Base-by-base conservation (phyloP, 2,888 invertebrate genomes). In the Amphimallon solstitiale region DNA sequence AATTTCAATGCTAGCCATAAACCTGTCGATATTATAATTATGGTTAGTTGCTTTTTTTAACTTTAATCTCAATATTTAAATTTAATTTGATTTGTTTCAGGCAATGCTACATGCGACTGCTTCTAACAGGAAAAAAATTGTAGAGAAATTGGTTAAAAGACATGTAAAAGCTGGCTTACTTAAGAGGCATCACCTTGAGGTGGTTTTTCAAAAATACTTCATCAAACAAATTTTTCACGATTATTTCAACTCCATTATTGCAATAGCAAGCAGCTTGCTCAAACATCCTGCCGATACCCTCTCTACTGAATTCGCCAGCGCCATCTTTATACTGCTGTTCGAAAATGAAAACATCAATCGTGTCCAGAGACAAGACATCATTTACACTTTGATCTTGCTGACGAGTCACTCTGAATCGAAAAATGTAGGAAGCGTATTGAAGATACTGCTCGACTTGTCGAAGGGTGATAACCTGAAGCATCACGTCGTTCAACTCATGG, bases 81-180 rank as follows among this genome's bases (percentile, higher is more conserved):
- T 14, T 52, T 9, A 45, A 0, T 17, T 45, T 15, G 15, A 29
- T 12, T 56, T 43, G 29, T 21, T 35, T 23, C 14, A 56, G 56
- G 43, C 23, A 1, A 84, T 91, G 72, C 80, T 91, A 15, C 86
- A 89, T 71, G 84, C 87, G n/a, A 85, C 85, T 56, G 84, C 21
- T 9, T 46, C 86, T 75, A 85, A 86, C 38, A 87, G 86, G 72
- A 87, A 88, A 73, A 85, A 85, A 68, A 84, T 84, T 71, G 84
- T 90, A 14, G 90, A 91, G 77, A 84, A 83, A 69, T 75, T 89
- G 40, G 84, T 92, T 67, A 86, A 86, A 75, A 88, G 88, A 70
- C 87, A 88, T 70, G 85, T 92, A 12, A 86, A 89, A 80, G 74
- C 82, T 1, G 87, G 88, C 40, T 83, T 87, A 70, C 84, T 91